phyloP scores from a whole-genome alignment of 1,140 invertebrate species.

The Parapsyche elsis region DNA sequence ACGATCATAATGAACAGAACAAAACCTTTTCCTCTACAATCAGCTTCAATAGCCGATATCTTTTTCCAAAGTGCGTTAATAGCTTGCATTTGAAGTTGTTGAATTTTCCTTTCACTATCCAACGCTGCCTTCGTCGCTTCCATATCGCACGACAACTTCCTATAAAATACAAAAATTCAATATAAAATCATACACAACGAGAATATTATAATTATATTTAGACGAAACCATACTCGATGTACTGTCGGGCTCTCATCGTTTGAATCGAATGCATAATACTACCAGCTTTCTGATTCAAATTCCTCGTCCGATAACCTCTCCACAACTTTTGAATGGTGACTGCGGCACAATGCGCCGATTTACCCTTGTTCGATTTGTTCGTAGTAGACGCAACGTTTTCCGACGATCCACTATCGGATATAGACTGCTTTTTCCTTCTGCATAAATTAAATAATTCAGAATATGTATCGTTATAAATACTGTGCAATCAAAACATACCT shows the following conservation, averaged over 20 bases:
- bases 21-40: conserved; percentile 57
- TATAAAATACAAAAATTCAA: conserved; percentile 59
- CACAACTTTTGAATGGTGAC: conserved; percentile 88
- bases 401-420: conserved; percentile 53
- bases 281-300: conserved; percentile 78
- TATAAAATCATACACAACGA: background rate
- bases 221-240: conserved; percentile 79
- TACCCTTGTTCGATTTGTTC: conserved; percentile 61
- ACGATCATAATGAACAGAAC: background rate
- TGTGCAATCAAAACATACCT: conserved; percentile 52
- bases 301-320: conserved; percentile 86
- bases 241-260: conserved; percentile 82
- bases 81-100: conserved; percentile 89
- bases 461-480: background rate
- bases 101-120: conserved; percentile 87
- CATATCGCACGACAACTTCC: conserved; percentile 83
- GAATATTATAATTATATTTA: background rate
- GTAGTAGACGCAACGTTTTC: conserved; percentile 60
- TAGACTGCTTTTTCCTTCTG: conserved; percentile 53
- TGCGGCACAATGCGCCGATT: conserved; percentile 71
- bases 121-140: conserved; percentile 82
- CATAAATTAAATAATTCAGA: background rate
- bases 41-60: conserved; percentile 76
- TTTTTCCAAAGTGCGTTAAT: conserved; percentile 92
- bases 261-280: conserved; percentile 82